Conservation (phyloP, 1,140 invertebrate genomes). For the Anoplophora glabripennis region DNA sequence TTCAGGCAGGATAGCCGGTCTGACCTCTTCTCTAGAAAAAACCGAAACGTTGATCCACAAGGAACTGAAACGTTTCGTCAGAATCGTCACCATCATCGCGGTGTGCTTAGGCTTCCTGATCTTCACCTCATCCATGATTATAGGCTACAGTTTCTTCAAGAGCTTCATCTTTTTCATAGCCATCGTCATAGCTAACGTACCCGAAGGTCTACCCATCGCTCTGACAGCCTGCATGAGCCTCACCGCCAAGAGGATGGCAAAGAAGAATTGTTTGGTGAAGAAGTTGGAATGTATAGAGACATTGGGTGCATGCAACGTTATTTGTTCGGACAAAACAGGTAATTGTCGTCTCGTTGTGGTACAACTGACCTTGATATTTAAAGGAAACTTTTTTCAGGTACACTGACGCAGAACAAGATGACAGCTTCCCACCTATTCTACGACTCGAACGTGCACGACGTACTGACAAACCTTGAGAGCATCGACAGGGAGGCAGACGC, state of each 20-base stretch:
- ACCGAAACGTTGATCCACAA: slow-evolving; percentile 70
- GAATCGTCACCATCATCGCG: slow-evolving; percentile 68
- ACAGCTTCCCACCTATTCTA: slow-evolving; percentile 73
- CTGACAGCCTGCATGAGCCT: slow-evolving; percentile 72
- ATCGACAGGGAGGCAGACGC: slow-evolving; percentile 24
- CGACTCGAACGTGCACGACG: slow-evolving; percentile 59
- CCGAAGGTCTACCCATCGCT: slow-evolving; percentile 76
- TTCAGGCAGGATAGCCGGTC: slow-evolving; percentile 67
- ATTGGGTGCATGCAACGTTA: slow-evolving; percentile 70
- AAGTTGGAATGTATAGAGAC: slow-evolving; percentile 77
- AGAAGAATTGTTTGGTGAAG: slow-evolving; percentile 74
- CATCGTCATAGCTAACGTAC: slow-evolving; percentile 80
- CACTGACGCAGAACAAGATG: slow-evolving; percentile 75
- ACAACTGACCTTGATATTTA: background rate
- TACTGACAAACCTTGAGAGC: slow-evolving; percentile 43
- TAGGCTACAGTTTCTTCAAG: slow-evolving; percentile 68
- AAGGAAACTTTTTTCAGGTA: slow-evolving; percentile 49
- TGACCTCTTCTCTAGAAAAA: slow-evolving; percentile 67
- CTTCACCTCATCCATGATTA: slow-evolving; percentile 67
- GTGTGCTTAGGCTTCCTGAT: slow-evolving; percentile 69
- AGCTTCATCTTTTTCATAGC: slow-evolving; percentile 80
- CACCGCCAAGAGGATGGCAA: slow-evolving; percentile 72
- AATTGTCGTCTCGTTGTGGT: slow-evolving; percentile 56
- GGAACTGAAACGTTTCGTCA: slow-evolving; percentile 75
- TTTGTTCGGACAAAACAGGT: slow-evolving; percentile 79